Percentiles rank a stretch among this genome's conserved stretches.
Evolutionary conservation across 2,888 invertebrate genomes (phyloP).

Genomic region (Melanostoma scalare): DNA sequence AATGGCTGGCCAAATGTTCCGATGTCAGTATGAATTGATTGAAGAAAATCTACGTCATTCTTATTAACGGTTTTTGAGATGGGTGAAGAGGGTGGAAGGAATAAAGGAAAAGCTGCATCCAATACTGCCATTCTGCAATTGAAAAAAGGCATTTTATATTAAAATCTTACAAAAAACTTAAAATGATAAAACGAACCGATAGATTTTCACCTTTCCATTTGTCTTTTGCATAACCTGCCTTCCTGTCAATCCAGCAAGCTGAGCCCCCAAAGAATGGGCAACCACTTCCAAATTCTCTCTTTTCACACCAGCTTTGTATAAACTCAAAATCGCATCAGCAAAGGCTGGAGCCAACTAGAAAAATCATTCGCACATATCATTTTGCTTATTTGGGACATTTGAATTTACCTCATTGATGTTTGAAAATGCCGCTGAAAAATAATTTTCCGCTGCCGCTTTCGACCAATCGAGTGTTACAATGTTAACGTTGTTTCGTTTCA

Average conservation of each 20-base stretch:
- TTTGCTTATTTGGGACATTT: too few relatives aligned
- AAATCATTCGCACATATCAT: too few relatives aligned
- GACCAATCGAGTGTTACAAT: constrained; percentile 74
- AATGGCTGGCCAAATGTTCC: constrained; percentile 45
- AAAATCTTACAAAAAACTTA: too few relatives aligned
- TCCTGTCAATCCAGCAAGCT: constrained; percentile 44
- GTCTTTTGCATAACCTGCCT: constrained; percentile 18
- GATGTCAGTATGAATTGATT: constrained; percentile 52
- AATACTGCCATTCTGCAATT: constrained; percentile 37
- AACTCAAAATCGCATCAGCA: constrained; percentile 17
- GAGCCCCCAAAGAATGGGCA: constrained; percentile 49
- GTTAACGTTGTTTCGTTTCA: constrained; percentile 69
- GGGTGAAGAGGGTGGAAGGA: neutral
- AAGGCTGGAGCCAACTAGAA: neutral
- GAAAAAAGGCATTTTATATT: neutral
- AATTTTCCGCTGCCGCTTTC: constrained; percentile 49
- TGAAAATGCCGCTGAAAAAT: constrained; percentile 31
- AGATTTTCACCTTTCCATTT: constrained; percentile 27
- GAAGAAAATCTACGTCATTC: constrained; percentile 42
- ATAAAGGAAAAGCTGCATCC: constrained; percentile 51
- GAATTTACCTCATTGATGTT: constrained; percentile 38
- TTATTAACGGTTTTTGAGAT: constrained; percentile 16
- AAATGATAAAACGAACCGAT: constrained; percentile 12
- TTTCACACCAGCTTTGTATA: constrained; percentile 28
- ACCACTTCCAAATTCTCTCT: constrained; percentile 32